These are phyloP conservation scores for Drosophila rhopaloa DNA, from an alignment of 1,140 invertebrate species.

Conservation along the genomic window DNA sequence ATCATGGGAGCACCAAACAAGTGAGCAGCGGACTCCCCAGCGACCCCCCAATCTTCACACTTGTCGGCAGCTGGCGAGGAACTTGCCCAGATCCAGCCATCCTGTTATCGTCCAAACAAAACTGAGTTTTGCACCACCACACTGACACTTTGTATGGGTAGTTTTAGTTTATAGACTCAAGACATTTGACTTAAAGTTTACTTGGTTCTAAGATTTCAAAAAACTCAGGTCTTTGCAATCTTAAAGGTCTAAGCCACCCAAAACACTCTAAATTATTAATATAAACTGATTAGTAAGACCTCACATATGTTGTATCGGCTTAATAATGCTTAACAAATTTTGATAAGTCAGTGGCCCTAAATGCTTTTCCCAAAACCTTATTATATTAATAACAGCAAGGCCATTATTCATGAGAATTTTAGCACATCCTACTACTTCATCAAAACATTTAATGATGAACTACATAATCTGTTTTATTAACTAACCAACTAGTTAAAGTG, in stretches of 20 bases:
- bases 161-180: not conserved
- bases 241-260: no score
- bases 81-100: not conserved
- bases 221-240: no score
- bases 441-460: no score
- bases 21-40: conserved; percentile 23
- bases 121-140: not conserved
- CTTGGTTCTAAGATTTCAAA: not conserved
- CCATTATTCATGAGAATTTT: no score
- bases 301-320: no score
- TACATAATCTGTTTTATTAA: not conserved
- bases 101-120: conserved; percentile 23
- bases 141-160: not conserved
- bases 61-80: conserved; percentile 34
- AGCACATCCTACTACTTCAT: no score
- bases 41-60: conserved; percentile 62
- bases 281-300: no score
- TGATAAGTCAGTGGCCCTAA: no score
- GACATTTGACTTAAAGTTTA: not conserved
- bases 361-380: no score
- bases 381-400: no score
- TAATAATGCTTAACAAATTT: no score
- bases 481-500: not conserved
- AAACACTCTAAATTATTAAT: no score
- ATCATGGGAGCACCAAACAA: conserved; percentile 38